Base-by-base conservation (phyloP, 2,888 invertebrate genomes). In the Hololepta plana region DNA sequence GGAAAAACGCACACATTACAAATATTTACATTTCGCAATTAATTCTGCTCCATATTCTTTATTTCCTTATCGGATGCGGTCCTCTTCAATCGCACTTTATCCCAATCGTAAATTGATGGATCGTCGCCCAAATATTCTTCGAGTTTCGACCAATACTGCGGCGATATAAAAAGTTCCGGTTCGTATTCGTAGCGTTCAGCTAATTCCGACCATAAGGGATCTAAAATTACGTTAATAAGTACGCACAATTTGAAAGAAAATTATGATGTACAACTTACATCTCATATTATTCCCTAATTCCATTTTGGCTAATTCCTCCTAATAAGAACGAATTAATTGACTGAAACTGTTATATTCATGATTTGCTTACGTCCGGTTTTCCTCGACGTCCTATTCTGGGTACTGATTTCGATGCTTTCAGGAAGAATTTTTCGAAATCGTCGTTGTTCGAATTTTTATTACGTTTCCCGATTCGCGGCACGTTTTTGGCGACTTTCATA, bases 341-440 rank as follows among this genome's bases (percentile, higher is more conserved):
- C 10, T 17, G 9, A 17, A 19, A 25, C 5, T 14, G 11, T 17
- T 17, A 25, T 6, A 25, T 12, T 13, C n/a, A n/a, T 9, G 15
- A 24, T 14, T 23, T 11, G 9, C 3, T 24, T 14, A 15, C 15
- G 9, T 8, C n/a, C 4, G 13, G 6, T n/a, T 24, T 32, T 9
- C 51, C 50, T 27, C 54, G 38, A 29, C 59, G 41, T 13, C 58
- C 59, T 33, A 59, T 57, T 30, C 59, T 43, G 1, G 59, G 59
- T 2, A 59, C 57, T 1, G 55, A 55, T 37, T 59, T 59, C 4
- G 57, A 55, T 4, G 57, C 57, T 39, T 59, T 59, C 32, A 58
- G 38, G 37, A 58, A 58, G 39, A 58, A 58, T 33, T 56, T 55
- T 31, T 56, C 56, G 35, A 54, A 55, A 30, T 55, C 51, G 10